A percentile compares a stretch with the other conserved stretches of the same genome.
phyloP scores from a whole-genome alignment of 2,888 invertebrate genomes.

The Lasius fuliginosus region DNA sequence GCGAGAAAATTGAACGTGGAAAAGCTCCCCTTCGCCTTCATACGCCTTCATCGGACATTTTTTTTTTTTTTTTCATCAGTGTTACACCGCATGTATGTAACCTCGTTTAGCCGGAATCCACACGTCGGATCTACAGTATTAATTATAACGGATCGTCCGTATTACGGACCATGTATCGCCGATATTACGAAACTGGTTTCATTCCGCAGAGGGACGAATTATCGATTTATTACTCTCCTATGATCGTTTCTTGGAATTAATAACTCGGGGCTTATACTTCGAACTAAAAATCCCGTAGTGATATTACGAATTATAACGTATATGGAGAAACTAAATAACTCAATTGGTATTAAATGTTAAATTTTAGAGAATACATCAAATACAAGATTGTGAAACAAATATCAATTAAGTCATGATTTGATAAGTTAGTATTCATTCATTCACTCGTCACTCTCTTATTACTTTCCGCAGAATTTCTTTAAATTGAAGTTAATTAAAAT shows the following conservation, averaged over 20 bases:
- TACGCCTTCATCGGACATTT: slow-evolving; percentile 60
- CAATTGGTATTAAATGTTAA: slow-evolving; percentile 32
- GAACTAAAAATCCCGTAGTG: background rate
- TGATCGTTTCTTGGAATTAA: slow-evolving; percentile 48
- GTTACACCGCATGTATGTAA: slow-evolving; percentile 58
- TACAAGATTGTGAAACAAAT: slow-evolving; percentile 2
- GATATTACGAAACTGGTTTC: slow-evolving; percentile 28
- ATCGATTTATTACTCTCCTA: slow-evolving; percentile 38
- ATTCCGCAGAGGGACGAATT: slow-evolving; percentile 30
- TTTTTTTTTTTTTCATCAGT: slow-evolving; percentile 58
- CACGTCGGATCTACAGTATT: slow-evolving; percentile 62
- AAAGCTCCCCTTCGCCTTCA: slow-evolving; percentile 61
- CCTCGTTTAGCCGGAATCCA: slow-evolving; percentile 61
- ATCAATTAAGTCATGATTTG: slow-evolving; percentile 4
- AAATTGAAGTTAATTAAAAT: background rate
- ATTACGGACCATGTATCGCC: slow-evolving; percentile 1
- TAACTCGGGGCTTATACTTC: slow-evolving; percentile 23
- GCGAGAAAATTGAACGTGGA: slow-evolving; percentile 67
- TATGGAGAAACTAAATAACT: slow-evolving; percentile 11
- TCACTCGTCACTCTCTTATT: background rate
- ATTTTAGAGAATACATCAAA: background rate
- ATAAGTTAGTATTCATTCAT: background rate
- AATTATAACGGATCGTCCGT: slow-evolving; percentile 70
- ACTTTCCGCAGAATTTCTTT: background rate
- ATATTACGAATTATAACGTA: slow-evolving; percentile 30